Percentiles rank a stretch among this genome's conserved stretches.
These are phyloP conservation scores for Dicaeum eximium DNA, from an alignment of 2,113 vertebrate genomes.

Conservation along the genomic window DNA sequence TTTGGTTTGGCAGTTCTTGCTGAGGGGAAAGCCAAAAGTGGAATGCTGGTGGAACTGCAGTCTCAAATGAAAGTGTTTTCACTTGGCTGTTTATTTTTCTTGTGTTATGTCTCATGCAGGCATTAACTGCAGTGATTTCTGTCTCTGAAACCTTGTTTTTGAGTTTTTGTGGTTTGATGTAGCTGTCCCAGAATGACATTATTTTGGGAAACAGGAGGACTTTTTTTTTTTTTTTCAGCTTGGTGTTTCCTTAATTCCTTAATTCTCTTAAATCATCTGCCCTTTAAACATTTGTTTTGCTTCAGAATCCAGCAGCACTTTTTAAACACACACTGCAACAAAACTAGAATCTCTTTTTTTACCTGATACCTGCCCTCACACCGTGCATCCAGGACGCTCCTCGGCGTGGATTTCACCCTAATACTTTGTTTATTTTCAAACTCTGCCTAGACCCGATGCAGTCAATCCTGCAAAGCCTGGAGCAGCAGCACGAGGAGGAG, in stretches of 20 bases:
- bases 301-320: neutral
- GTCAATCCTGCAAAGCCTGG: slow-evolving; percentile 86
- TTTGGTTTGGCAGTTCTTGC: neutral
- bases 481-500: slow-evolving; percentile 91
- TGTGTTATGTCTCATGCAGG: neutral
- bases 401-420: neutral
- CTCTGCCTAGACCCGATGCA: slow-evolving; percentile 85
- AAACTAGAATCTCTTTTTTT: neutral
- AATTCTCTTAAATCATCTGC: neutral
- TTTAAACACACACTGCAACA: neutral
- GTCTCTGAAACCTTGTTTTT: neutral
- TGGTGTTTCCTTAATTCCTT: neutral
- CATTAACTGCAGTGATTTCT: neutral
- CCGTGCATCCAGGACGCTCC: rapidly evolving
- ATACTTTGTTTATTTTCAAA: neutral
- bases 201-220: neutral
- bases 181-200: neutral
- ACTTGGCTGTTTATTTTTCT: neutral
- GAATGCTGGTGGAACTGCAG: neutral
- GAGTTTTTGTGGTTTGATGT: neutral
- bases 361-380: neutral
- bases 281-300: neutral
- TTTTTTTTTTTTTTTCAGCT: neutral
- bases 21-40: neutral
- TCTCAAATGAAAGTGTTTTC: neutral